Evolutionary conservation across 92 coral and sea anemone genomes (phyloP).

Genomic region (Pocillopora grandis): DNA sequence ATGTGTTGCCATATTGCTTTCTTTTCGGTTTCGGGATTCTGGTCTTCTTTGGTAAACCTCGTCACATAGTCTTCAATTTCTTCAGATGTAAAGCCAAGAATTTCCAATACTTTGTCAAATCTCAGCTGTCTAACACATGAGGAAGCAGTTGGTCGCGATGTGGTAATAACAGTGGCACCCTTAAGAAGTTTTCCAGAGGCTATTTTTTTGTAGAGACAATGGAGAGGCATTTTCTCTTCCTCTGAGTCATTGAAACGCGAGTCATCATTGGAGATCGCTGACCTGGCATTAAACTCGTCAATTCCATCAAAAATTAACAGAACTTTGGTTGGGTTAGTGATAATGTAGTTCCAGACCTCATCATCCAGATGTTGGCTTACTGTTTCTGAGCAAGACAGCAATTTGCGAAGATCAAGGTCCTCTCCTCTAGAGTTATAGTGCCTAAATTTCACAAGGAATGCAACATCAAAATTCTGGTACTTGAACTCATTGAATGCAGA

Average conservation of each 20-base stretch:
- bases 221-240: background rate
- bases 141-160: background rate
- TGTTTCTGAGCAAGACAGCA: conserved; percentile 5
- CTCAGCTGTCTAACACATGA: background rate
- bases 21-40: background rate
- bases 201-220: background rate
- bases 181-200: background rate
- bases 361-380: background rate
- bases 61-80: background rate
- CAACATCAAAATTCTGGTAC: background rate
- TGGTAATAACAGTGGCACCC: conserved; percentile 11
- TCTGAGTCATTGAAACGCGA: background rate
- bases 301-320: conserved; percentile 53
- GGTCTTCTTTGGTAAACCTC: background rate
- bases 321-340: conserved; percentile 18
- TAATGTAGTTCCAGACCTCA: conserved; percentile 10
- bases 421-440: background rate
- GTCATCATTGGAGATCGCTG: background rate
- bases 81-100: conserved; percentile 15
- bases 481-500: conserved; percentile 25
- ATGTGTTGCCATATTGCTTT: background rate
- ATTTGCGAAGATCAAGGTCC: conserved; percentile 29
- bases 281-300: conserved; percentile 17
- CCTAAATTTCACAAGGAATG: conserved; percentile 28
- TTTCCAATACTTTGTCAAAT: background rate